Evolutionary conservation across 2,113 vertebrate genomes (phyloP).

Genomic region (Meriones unguiculatus): DNA sequence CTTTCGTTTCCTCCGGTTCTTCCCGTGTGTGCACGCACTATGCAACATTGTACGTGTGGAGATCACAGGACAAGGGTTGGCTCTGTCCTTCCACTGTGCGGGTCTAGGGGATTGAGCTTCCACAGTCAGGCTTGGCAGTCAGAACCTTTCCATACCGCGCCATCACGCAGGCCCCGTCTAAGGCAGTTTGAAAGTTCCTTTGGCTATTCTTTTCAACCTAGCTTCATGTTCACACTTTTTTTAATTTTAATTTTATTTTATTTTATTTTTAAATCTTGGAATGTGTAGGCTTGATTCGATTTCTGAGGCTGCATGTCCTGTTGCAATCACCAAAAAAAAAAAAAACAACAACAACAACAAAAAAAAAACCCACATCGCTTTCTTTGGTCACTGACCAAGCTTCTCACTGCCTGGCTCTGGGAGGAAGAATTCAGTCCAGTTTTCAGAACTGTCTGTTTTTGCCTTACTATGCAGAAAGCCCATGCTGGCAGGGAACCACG

Average conservation of each 20-base stretch:
- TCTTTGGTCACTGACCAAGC: slow-evolving; percentile 49
- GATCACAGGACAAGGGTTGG: neutral
- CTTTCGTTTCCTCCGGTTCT: neutral
- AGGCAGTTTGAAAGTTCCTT: neutral
- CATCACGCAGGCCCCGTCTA: neutral
- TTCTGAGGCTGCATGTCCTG: neutral
- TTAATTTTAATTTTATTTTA: neutral
- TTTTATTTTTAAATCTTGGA: neutral
- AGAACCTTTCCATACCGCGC: too few relatives aligned
- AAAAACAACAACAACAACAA: neutral
- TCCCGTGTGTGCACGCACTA: neutral
- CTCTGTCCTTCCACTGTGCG: neutral
- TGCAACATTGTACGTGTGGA: too few relatives aligned
- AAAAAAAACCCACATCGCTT: neutral
- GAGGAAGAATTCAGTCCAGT: neutral
- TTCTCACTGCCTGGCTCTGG: slow-evolving; percentile 36
- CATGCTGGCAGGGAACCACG: neutral
- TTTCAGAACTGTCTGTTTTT: slow-evolving; percentile 42
- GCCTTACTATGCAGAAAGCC: neutral
- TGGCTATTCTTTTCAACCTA: neutral
- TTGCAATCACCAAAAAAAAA: neutral
- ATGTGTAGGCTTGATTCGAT: fast-evolving
- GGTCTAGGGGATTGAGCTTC: too few relatives aligned
- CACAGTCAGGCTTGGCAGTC: too few relatives aligned
- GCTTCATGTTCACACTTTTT: neutral